Conservation (phyloP, 2,113 vertebrate species). For the Pao palembangensis region DNA sequence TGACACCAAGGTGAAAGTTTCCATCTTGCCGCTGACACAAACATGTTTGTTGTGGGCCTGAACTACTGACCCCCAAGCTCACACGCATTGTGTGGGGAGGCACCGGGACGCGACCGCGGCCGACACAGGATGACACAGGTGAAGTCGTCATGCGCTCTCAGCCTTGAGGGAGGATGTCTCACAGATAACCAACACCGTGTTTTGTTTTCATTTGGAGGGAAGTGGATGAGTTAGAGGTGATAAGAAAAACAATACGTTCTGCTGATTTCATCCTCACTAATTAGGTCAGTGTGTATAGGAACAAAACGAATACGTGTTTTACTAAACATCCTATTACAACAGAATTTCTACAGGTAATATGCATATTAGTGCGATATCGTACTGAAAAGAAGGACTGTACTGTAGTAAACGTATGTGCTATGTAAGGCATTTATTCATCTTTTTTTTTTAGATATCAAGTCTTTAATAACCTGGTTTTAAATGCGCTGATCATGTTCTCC, state of each 20-base stretch:
- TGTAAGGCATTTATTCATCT: too few species aligned
- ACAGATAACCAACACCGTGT: slow-evolving; percentile 26
- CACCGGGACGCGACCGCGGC: neutral
- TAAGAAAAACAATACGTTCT: slow-evolving; percentile 46
- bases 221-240: slow-evolving; percentile 33
- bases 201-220: slow-evolving; percentile 40
- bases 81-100: slow-evolving; percentile 28
- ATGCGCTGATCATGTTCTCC: too few species aligned
- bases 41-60: slow-evolving; percentile 28
- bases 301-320: slow-evolving; percentile 6
- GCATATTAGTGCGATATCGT: too few species aligned
- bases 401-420: too few species aligned
- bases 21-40: slow-evolving; percentile 1
- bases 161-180: slow-evolving; percentile 38
- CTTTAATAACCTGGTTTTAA: too few species aligned
- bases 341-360: too few species aligned
- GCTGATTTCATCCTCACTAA: slow-evolving; percentile 24
- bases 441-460: too few species aligned
- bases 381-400: too few species aligned
- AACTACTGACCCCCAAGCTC: slow-evolving; percentile 8
- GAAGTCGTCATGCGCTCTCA: slow-evolving; percentile 21
- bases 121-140: slow-evolving; percentile 27
- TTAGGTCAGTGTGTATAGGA: slow-evolving; percentile 8
- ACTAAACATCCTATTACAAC: neutral
- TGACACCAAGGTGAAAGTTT: slow-evolving; percentile 1